Evolutionary conservation across 2,797 vertebrate species (phyloP).

Genomic region (Mormyrus hasselquistii): DNA sequence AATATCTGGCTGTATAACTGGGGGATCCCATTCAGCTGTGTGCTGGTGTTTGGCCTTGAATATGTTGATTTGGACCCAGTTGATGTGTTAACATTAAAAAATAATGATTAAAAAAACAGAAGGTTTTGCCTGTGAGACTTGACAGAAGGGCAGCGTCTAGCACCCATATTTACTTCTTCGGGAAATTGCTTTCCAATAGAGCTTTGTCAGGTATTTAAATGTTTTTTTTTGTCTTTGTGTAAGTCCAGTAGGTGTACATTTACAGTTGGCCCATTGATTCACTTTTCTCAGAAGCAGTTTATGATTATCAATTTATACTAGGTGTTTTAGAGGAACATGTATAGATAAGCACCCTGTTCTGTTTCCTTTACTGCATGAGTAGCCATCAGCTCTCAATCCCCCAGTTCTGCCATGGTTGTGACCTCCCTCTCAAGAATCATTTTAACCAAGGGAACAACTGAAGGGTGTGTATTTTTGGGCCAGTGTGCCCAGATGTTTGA

Average conservation of each 20-base stretch:
- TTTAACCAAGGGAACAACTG: not conserved
- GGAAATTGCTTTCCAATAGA: not conserved
- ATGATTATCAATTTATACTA: not conserved
- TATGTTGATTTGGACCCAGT: not conserved
- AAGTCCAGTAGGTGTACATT: not conserved
- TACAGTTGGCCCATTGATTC: not conserved
- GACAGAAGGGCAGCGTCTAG: not conserved
- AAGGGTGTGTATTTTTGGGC: not conserved
- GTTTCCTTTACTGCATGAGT: not conserved
- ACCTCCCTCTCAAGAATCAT: not conserved
- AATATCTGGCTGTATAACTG: not conserved
- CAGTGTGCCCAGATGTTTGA: not conserved
- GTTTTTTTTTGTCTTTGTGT: not conserved
- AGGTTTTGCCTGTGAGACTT: not conserved
- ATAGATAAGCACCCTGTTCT: not conserved
- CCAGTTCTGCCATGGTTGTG: not conserved
- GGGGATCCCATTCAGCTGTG: not conserved
- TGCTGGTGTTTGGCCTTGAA: not conserved
- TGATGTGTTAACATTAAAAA: not conserved
- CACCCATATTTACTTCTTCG: not conserved
- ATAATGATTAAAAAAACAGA: not conserved
- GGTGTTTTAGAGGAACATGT: not conserved
- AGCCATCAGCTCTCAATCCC: not conserved
- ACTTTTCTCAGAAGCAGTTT: not conserved
- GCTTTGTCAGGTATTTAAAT: not conserved